Percentiles rank a stretch among this genome's conserved stretches.
Conservation (phyloP, 2,113 vertebrate species). For the Hirundichthys speculiger region DNA sequence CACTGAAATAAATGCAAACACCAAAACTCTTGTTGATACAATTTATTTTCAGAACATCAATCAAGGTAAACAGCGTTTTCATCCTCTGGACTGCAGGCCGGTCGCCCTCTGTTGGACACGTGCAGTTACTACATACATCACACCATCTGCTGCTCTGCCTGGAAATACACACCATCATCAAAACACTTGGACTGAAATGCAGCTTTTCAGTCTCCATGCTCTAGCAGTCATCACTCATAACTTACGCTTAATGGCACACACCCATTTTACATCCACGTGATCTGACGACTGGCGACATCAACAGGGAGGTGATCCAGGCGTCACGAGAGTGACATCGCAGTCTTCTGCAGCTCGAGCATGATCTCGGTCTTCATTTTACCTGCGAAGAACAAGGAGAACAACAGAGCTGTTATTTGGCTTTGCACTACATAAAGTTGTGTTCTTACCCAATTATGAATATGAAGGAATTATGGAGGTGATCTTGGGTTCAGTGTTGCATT, state of each 20-base stretch:
- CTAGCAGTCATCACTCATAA: no score
- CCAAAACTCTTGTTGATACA: background rate
- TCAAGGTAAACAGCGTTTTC: background rate
- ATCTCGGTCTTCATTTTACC: slow-evolving; percentile 46
- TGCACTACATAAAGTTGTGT: no score
- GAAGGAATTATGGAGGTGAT: no score
- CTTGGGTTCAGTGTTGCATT: no score
- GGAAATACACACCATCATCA: background rate
- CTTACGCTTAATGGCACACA: no score
- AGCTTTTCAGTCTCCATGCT: background rate
- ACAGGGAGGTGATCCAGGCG: slow-evolving; percentile 15
- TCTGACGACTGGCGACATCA: background rate
- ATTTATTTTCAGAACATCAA: slow-evolving; percentile 29
- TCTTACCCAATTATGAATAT: no score
- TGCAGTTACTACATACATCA: slow-evolving; percentile 28
- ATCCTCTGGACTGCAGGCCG: slow-evolving; percentile 14
- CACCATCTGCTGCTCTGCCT: slow-evolving; percentile 13
- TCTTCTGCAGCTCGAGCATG: slow-evolving; percentile 18
- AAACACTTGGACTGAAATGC: no score
- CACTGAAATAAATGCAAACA: background rate
- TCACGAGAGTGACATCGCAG: background rate
- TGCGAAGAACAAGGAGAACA: background rate
- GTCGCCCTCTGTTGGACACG: slow-evolving; percentile 37
- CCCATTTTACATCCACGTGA: no score
- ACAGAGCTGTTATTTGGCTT: background rate